Evolutionary conservation across 2,113 vertebrate genomes (phyloP).

Genomic region (Archilochus colubris): DNA sequence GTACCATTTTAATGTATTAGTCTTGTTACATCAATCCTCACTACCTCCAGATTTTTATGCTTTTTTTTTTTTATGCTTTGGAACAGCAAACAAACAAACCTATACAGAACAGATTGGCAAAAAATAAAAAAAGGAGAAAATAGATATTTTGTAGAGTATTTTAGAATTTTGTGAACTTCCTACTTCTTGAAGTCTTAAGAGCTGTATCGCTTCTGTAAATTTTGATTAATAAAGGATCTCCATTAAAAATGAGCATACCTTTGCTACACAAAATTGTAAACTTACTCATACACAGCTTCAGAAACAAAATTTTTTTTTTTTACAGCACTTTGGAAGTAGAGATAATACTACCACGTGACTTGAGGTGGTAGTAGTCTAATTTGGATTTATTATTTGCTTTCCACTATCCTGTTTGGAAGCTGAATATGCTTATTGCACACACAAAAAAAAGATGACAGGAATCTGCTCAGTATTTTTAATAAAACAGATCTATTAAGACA

Average conservation of each 20-base stretch:
- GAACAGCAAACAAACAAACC: neutral
- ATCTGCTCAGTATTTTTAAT: neutral
- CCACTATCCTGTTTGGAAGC: conserved; percentile 19
- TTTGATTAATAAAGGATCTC: neutral
- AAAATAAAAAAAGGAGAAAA: neutral
- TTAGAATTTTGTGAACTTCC: neutral
- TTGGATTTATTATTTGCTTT: conserved; percentile 48
- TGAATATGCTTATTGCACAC: neutral
- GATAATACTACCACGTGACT: conserved; percentile 3
- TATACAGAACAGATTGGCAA: neutral
- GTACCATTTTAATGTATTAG: neutral
- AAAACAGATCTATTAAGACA: neutral
- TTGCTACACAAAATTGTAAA: neutral
- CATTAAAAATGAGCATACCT: neutral
- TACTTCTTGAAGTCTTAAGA: neutral
- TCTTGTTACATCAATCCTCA: neutral
- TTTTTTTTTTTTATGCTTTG: neutral
- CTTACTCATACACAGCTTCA: neutral
- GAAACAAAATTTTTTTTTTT: neutral
- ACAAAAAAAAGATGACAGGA: neutral
- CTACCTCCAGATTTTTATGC: neutral
- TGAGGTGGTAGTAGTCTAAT: neutral
- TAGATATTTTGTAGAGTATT: neutral
- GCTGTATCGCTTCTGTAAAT: neutral
- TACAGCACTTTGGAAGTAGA: neutral